Base-by-base conservation (phyloP, 2,888 invertebrate species). In the Ormyrus rosae region DNA sequence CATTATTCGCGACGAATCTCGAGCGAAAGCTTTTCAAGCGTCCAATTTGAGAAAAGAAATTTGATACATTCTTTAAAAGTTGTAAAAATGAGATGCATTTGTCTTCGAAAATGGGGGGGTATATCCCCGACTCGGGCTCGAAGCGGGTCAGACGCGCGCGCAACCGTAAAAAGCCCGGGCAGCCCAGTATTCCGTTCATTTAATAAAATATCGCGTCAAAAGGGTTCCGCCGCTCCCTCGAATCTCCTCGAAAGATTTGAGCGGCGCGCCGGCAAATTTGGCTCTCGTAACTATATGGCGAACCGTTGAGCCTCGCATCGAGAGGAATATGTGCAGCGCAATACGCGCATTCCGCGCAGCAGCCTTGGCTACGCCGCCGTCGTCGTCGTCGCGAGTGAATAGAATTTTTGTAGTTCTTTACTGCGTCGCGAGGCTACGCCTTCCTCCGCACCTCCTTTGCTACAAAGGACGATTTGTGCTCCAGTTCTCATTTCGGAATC, bases 401-500 rank as follows among this genome's bases (percentile, higher is more conserved):
- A 48, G 48, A 48, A 48, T 58, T 69, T 69, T 69, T 69, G 58
- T 69, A 69, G 69, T 69, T 69, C 69, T 69, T 58, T 69, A 69
- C 58, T 13, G 13, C 48, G 69, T 46, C 13, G 58, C 19, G 19
- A 19, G 19, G 19, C 13, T 69, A 13, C 46, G 46, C 45, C 68
- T 55, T 8, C 69, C 48, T 13, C 5, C 45, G 1, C 19, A 19
- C 19, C 19, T 6, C 67, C n/a, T 45, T 10, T 6, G 0, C 10
- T 51, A 53, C 60, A 61, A 72, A 72, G 61, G 61, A 72, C 61
- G 71, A 72, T 72, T 72, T 61, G 71, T 53, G 61, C 71, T 72
- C 71, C 58, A 72, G 53, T 72, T 72, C 61, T 51, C 61, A 72
- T 72, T 72, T 72, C 53, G 71, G 68, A 72, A 72, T 63, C 71